These are phyloP conservation scores for Notolepis coatsorum DNA, from an alignment of 2,797 vertebrate genomes.

Conservation along the genomic window DNA sequence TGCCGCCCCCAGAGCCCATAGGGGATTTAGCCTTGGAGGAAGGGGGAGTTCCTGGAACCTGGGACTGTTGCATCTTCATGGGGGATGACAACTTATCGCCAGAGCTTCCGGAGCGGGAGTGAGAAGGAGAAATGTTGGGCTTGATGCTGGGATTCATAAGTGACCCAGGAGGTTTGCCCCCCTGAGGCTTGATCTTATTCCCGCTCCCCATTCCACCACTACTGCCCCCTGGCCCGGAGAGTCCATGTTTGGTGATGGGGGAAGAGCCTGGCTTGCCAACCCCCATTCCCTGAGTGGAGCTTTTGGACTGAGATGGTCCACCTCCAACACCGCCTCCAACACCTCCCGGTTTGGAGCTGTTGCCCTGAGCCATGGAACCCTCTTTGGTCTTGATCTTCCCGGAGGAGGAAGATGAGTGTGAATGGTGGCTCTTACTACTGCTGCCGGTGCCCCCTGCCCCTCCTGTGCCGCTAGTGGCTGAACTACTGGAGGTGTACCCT, in stretches of 20 bases:
- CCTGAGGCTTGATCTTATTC: conserved; percentile 94
- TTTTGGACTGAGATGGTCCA: conserved; percentile 87
- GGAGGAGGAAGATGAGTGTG: conserved; percentile 94
- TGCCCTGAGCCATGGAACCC: conserved; percentile 85
- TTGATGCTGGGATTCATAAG: conserved; percentile 97
- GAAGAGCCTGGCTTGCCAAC: conserved; percentile 94
- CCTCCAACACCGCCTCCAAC: conserved; percentile 79
- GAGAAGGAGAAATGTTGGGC: conserved; percentile 97
- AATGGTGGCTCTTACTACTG: conserved; percentile 97
- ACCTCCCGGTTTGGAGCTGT: conserved; percentile 88
- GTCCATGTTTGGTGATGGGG: conserved; percentile 94
- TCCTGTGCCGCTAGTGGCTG: conserved; percentile 77
- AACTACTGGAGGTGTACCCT: conserved; percentile 92
- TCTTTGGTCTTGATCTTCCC: conserved; percentile 97
- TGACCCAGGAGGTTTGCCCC: conserved; percentile 93
- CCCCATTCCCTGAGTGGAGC: conserved; percentile 91
- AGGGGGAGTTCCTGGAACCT: conserved; percentile 93
- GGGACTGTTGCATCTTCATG: conserved; percentile 90
- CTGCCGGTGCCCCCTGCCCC: conserved; percentile 75
- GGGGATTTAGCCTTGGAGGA: conserved; percentile 98
- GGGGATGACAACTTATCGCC: conserved; percentile 95
- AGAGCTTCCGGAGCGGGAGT: conserved; percentile 91
- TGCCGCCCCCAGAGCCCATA: conserved; percentile 89
- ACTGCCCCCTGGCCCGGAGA: conserved; percentile 87
- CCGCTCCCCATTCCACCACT: conserved; percentile 74